Base-by-base conservation (phyloP, 1,140 invertebrate species). In the Argopecten irradians region DNA sequence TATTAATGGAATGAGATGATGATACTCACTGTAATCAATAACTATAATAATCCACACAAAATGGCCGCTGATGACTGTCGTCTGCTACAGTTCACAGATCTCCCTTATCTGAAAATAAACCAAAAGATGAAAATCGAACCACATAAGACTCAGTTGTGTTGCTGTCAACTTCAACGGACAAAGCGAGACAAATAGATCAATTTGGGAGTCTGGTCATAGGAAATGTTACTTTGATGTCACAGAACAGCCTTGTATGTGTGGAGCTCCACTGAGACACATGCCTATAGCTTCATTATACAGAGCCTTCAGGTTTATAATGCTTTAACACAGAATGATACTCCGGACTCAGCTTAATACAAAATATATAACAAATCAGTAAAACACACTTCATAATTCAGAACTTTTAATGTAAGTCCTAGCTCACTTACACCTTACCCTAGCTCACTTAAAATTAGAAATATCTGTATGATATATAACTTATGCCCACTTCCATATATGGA, bases 111-210 rank as follows among this genome's bases (percentile, higher is more conserved):
- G 55, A 71, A 71, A 71, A 28, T n/a, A 71, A 71, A 28, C n/a
- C n/a, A 46, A 19, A 46, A 46, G 43, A 46, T 19, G 43, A 19
- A 16, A 46, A 71, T n/a, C n/a, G 28, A 13, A 71, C 55, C 55
- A 28, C 28, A 71, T 71, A 28, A n/a, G 55, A n/a, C n/a, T n/a
- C n/a, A n/a, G 55, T 71, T 28, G 55, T 71, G 55, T n/a, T 28
- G 55, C n/a, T 71, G n/a, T 71, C 55, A 28, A 71, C 14, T 55
- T 55, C 43, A 71, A 71, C 55, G 11, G 55, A 22, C 5, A 71
- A 71, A 71, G 22, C n/a, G 28, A 71, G 55, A 71, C 55, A 71
- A 71, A 71, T 71, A 28, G 55, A 71, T 71, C 55, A 71, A 71
- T 71, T 71, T 71, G 3, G 28, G n/a, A 71, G 55, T n/a, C 22